Percentiles rank a stretch among this genome's conserved stretches.
Evolutionary conservation across 2,797 vertebrate species (phyloP).

Genomic region (Uromys caudimaculatus): DNA sequence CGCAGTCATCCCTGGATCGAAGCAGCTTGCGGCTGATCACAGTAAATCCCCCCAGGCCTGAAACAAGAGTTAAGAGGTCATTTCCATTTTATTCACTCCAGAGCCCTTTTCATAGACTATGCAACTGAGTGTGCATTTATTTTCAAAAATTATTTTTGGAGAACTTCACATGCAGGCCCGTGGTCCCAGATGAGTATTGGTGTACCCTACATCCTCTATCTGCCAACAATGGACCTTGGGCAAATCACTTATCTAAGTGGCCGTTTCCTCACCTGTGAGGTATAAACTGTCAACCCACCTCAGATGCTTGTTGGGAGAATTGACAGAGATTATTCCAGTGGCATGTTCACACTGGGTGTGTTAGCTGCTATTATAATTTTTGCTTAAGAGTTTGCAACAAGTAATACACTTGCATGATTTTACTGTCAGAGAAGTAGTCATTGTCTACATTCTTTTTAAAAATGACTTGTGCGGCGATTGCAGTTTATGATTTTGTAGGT

Average conservation of each 20-base stretch:
- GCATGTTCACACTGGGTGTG: background rate
- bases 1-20: background rate
- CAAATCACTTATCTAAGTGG: background rate
- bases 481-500: background rate
- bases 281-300: background rate
- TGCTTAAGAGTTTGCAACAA: background rate
- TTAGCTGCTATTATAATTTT: background rate
- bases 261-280: constrained; percentile 25
- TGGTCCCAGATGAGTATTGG: background rate
- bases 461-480: background rate
- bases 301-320: background rate
- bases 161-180: background rate
- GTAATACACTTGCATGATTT: background rate
- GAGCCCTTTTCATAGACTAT: background rate
- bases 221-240: background rate
- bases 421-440: background rate
- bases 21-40: background rate
- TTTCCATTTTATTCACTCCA: background rate
- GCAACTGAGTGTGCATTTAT: background rate
- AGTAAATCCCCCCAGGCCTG: background rate
- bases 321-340: background rate
- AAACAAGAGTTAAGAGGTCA: background rate
- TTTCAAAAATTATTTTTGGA: background rate
- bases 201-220: background rate
- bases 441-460: background rate